Base-by-base conservation (phyloP, 2,113 vertebrate genomes). In the Sisor rabdophorus region DNA sequence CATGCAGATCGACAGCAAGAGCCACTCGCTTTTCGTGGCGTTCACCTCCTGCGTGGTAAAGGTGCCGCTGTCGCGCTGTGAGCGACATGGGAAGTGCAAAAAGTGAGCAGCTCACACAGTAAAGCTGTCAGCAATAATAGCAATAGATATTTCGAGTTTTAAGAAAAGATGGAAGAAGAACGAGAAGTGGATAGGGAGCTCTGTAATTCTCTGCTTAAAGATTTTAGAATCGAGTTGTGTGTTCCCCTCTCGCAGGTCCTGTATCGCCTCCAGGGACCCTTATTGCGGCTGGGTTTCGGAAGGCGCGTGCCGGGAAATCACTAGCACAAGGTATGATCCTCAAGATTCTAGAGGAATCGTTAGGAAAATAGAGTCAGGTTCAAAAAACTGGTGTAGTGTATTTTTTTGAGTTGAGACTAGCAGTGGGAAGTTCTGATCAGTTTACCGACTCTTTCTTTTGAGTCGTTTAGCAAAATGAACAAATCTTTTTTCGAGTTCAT, bases 251-350 rank as follows among this genome's bases (percentile, higher is more conserved):
- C 48, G 30, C 87, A 98, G 97, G 91, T 94, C 95, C 86, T 98
- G 97, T 77, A 95, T 98, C 53, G 96, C 97, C 2, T 96, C 97
- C 89, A 93, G 96, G 90, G 97, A 99, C 84, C 97, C 97, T 0
- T 99, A 98, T 80, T 99, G 97, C 0, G 96, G 96, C 73, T 99
- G 97, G 97, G 86, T 94, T 78, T 93, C 94, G 75, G 95, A 98
- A 71, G 94, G 94, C 71, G 83, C 86, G 4, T 99, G 97, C 83
- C 90, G 71, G 52, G 92, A 95, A 79, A 89, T 98, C 78, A 86
- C 90, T 53, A 87, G 88, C 86, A 86, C 86, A 81, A 96, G 93
- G 97, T 98, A 92, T 89, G 16, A 44, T 40, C 75, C 40, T 26
- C n/a, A 24, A 48, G n/a, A 30, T 15, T 36, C 19, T 44, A 44